A percentile compares a stretch with the other conserved stretches of the same genome.
phyloP scores from a whole-genome alignment of 2,888 invertebrate species.

The Saturnia japonica region DNA sequence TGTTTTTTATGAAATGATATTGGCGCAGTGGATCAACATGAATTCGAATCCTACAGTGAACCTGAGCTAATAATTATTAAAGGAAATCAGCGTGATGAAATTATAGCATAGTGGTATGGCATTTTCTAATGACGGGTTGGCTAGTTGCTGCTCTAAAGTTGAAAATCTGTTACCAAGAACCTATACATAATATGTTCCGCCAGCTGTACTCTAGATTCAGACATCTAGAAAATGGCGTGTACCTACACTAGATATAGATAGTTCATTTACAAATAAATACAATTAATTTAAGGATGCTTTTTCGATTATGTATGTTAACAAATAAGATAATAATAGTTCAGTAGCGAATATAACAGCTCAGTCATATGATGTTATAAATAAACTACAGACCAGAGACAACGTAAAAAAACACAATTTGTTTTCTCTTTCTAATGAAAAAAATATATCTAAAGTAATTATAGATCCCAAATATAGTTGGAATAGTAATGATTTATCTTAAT shows the following conservation, averaged over 20 bases:
- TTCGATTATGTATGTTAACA: background rate
- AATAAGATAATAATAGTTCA: background rate
- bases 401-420: background rate
- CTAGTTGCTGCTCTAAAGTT: background rate
- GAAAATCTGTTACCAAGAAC: background rate
- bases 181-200: background rate
- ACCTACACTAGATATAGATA: background rate
- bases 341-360: background rate
- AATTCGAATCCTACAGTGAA: too few species aligned
- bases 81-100: conserved; percentile 20
- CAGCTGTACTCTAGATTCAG: background rate
- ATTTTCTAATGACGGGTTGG: background rate
- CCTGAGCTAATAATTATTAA: too few species aligned
- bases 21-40: too few species aligned
- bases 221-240: background rate
- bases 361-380: background rate
- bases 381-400: background rate
- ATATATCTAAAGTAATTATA: background rate
- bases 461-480: too few species aligned
- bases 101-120: background rate
- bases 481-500: too few species aligned
- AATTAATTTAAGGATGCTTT: background rate
- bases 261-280: background rate
- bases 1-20: too few species aligned
- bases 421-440: background rate